Evolutionary conservation across 2,888 invertebrate species (phyloP), one percentile per base, ranked within the genome.

Genomic region (Meta bourneti): DNA sequence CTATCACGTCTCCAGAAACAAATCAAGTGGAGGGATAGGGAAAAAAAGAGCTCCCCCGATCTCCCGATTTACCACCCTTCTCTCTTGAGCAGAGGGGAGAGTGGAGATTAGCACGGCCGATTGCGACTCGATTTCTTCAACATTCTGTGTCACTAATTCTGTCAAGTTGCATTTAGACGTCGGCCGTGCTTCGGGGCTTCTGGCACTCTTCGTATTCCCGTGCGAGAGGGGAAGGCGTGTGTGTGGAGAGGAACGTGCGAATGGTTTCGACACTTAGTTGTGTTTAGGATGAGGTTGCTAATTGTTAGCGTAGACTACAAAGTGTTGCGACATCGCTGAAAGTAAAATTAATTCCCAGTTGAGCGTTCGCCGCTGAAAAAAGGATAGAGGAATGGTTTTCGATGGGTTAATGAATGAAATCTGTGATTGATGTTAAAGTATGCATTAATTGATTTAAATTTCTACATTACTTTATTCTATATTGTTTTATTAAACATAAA

Each of bases 131-230:
- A 91, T 91, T 91, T 91, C 91, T 91, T 81, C 87, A 72, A 87
- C 87, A 83, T 91, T 91, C 87, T 91, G 87, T 91, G 91, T 91
- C 91, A 88, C 91, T 91, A 91, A 91, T 91, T 91, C 91, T 91
- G 91, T 91, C 91, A 91, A 87, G 77, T 91, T 78, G 83, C 82
- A 91, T 91, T 91, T 91, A 48, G 91, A 83, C 78, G 52, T 78
- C 16, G 52, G 79, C 52, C n/a, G 72, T 48, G 34, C 79, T 78
- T 20, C 69, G 75, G 54, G 61, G 16, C 48, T 69, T 49, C 52
- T 48, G 34, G 52, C 80, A 80, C 87, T 34, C 34, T 34, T 34
- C 34, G 34, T 34, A 34, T 34, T 34, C 71, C 79, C 72, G 70
- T 77, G 81, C 16, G 69, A 49, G 34, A 16, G 49, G 19, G 52